Percentiles rank a stretch among this genome's conserved stretches.
Evolutionary conservation across 2,797 vertebrate genomes (phyloP).

Genomic region (Trachops cirrhosus): DNA sequence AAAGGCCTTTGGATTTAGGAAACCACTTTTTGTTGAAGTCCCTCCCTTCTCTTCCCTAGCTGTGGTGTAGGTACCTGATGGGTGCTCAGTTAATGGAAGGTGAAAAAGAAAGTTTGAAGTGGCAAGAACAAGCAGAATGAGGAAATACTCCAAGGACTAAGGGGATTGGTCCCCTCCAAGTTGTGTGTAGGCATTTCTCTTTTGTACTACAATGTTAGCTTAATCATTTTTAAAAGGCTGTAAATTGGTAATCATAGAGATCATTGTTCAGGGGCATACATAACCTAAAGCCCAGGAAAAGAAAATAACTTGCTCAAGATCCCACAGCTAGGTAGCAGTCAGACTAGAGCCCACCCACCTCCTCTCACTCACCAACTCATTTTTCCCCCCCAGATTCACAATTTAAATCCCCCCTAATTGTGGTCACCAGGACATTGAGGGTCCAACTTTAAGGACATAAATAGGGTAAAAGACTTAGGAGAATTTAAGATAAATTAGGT

Average conservation of each 20-base stretch:
- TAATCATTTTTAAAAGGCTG: background rate
- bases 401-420: background rate
- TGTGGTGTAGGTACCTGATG: background rate
- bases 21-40: background rate
- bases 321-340: background rate
- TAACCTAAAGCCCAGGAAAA: background rate
- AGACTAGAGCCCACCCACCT: background rate
- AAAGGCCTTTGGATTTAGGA: conserved; percentile 30
- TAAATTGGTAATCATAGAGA: background rate
- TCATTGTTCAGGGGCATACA: background rate
- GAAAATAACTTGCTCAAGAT: background rate
- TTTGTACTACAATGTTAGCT: background rate
- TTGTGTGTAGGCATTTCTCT: background rate
- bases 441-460: conserved; percentile 1
- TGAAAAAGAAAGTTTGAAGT: background rate
- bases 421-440: background rate
- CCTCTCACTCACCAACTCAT: background rate
- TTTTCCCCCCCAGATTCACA: background rate
- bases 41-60: background rate
- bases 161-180: background rate
- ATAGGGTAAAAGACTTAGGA: conserved; percentile 4
- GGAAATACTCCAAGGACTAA: background rate
- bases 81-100: background rate
- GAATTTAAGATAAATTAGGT: conserved; percentile 27
- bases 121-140: background rate